Evolutionary conservation across 30 jellyfish, hydroid and myxozoan genomes (phyloP), one percentile per base, ranked within the genome.

Genomic region (Catostylus mosaicus): DNA sequence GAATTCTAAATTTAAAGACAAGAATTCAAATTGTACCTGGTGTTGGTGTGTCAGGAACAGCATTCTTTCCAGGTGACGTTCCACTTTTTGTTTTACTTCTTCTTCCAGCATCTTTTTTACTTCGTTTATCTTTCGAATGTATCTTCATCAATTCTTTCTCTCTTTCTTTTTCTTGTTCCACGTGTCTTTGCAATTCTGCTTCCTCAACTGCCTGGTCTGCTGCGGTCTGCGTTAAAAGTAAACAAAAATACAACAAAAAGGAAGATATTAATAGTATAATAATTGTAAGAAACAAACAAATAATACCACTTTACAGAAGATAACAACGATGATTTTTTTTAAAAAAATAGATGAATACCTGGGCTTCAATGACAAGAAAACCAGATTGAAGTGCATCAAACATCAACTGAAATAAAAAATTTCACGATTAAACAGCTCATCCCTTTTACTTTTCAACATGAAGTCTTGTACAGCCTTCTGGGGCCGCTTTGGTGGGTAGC

Each of bases 121-220:
- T 75, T 8, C 85, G 85, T 43, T 88, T 88, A 20, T 88, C 96
- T 67, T 88, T 89, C 37, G 94, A 81, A 51, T 50, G 85, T 4
- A 71, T 46, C 56, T 89, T 89, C 82, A 87, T 63, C 31, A 81
- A 50, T 43, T 82, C 94, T 24, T 89, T 74, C 35, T 74, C 90
- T 68, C 90, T 50, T 38, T 89, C 94, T 67, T 60, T 54, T 74
- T 67, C 88, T 40, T 70, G 73, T 23, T 81, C 94, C n/a, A 70
- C 88, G 66, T 75, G 80, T 54, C 84, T 74, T 27, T 68, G 86
- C 16, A 30, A 75, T 79, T 89, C 91, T 22, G 90, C 97, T 46
- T 89, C 94, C 18, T 89, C 94, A 11, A 67, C 97, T 14, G 94
- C 94, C 30, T 67, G 31, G 26, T 79, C 92, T 4, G 97, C 92